Percentiles rank a stretch among this genome's conserved stretches.
Conservation (phyloP, 2,888 invertebrate genomes). For the Osedax frankpressi region DNA sequence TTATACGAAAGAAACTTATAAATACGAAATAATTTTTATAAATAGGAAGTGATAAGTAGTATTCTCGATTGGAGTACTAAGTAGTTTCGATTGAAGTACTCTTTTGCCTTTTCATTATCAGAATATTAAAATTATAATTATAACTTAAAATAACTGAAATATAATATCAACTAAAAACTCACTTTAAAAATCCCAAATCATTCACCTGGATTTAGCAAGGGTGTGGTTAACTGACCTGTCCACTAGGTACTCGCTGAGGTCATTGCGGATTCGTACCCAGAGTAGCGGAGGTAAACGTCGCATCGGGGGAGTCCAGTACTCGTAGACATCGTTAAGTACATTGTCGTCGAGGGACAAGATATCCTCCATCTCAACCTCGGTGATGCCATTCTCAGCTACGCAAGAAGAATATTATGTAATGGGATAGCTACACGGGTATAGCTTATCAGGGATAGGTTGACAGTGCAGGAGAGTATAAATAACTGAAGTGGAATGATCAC, state of each 20-base stretch:
- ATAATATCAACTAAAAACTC: background rate
- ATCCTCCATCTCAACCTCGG: conserved; percentile 37
- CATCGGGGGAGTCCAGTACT: conserved; percentile 39
- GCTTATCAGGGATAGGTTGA: too few relatives aligned
- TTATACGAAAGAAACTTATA: too few relatives aligned
- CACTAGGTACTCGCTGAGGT: conserved; percentile 28
- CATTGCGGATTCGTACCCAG: conserved; percentile 34
- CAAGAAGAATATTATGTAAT: too few relatives aligned
- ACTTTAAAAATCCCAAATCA: conserved; percentile 2
- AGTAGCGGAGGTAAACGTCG: conserved; percentile 39
- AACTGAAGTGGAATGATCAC: too few relatives aligned
- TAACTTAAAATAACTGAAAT: background rate
- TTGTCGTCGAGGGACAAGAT: conserved; percentile 36
- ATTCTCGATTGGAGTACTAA: too few relatives aligned
- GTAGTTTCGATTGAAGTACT: too few relatives aligned
- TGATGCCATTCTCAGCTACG: conserved; percentile 30
- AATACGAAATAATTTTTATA: too few relatives aligned
- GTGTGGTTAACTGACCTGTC: conserved; percentile 15
- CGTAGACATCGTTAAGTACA: conserved; percentile 37
- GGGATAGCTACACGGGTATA: too few relatives aligned
- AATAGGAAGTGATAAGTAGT: too few relatives aligned
- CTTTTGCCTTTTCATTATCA: too few relatives aligned
- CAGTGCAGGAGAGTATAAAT: too few relatives aligned
- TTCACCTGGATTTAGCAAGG: too few relatives aligned
- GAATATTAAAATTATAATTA: background rate